These are phyloP conservation scores for Bilobella aurantiaca DNA, from an alignment of 1,140 invertebrate species.

Conservation along the genomic window DNA sequence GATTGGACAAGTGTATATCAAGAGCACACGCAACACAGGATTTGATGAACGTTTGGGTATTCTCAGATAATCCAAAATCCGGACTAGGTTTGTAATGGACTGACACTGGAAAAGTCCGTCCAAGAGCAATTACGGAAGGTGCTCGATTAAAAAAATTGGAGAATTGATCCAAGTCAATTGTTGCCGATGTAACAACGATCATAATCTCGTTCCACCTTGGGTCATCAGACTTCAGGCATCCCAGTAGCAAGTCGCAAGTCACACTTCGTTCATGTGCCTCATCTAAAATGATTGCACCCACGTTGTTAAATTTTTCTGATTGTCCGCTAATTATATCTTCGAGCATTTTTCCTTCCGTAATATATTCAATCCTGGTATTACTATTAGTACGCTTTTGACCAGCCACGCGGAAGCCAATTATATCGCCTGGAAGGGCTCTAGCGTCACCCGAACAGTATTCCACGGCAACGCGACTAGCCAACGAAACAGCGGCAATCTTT, in stretches of 20 bases:
- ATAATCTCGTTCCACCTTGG: slow-evolving; percentile 44
- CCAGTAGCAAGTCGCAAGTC: slow-evolving; percentile 52
- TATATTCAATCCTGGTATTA: slow-evolving; percentile 10
- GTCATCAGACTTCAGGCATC: slow-evolving; percentile 46
- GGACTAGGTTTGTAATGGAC: slow-evolving; percentile 48
- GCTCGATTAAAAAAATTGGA: slow-evolving; percentile 57
- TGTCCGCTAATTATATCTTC: slow-evolving; percentile 52
- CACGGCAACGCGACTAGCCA: slow-evolving; percentile 37
- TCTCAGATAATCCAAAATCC: no score
- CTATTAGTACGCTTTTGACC: not conserved
- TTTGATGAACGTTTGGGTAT: no score
- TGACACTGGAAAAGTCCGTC: slow-evolving; percentile 49
- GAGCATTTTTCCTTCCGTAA: slow-evolving; percentile 46
- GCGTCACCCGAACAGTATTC: slow-evolving; percentile 2
- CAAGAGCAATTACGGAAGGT: slow-evolving; percentile 42
- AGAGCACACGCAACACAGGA: no score
- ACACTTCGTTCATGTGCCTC: slow-evolving; percentile 65
- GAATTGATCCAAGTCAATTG: slow-evolving; percentile 62
- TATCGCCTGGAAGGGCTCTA: not conserved
- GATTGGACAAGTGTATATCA: no score
- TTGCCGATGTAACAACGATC: slow-evolving; percentile 80
- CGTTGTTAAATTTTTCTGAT: slow-evolving; percentile 39
- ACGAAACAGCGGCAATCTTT: slow-evolving; percentile 46
- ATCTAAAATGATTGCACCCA: slow-evolving; percentile 62
- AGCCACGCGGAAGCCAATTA: slow-evolving; percentile 6